Evolutionary conservation across 2,797 vertebrate species (phyloP).

Genomic region (Chrysocyon brachyurus): DNA sequence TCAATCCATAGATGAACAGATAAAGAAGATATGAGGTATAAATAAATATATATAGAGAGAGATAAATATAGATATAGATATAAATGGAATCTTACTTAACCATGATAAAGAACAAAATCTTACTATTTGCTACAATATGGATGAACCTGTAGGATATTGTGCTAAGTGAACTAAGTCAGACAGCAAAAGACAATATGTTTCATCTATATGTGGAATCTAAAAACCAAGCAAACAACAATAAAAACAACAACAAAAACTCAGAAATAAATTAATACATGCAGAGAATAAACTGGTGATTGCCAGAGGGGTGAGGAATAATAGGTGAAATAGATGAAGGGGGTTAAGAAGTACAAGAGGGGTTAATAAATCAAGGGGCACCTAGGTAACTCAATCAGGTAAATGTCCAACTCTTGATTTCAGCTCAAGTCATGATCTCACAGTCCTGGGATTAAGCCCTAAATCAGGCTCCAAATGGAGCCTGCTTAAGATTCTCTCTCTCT

Average conservation of each 20-base stretch:
- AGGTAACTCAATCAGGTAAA: background rate
- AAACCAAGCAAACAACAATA: background rate
- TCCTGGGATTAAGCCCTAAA: background rate
- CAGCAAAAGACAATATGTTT: background rate
- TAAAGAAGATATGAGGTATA: too few species aligned
- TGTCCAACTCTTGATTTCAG: background rate
- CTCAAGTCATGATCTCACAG: background rate
- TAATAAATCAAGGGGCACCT: background rate
- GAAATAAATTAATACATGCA: background rate
- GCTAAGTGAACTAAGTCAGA: background rate
- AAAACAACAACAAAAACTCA: too few species aligned
- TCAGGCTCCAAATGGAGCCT: background rate
- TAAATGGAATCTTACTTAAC: background rate
- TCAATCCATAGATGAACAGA: background rate
- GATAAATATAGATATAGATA: background rate
- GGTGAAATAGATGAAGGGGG: background rate
- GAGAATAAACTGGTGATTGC: background rate
- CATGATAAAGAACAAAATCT: background rate
- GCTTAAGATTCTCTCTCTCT: background rate
- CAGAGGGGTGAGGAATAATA: background rate
- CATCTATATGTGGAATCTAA: background rate
- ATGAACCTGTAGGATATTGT: background rate
- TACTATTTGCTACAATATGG: background rate
- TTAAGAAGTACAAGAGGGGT: background rate
- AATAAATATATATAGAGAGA: too few species aligned